A percentile compares a stretch with the other conserved stretches of the same genome.
phyloP scores from a whole-genome alignment of 2,888 invertebrate species.

The Koerneria pararmatus region DNA sequence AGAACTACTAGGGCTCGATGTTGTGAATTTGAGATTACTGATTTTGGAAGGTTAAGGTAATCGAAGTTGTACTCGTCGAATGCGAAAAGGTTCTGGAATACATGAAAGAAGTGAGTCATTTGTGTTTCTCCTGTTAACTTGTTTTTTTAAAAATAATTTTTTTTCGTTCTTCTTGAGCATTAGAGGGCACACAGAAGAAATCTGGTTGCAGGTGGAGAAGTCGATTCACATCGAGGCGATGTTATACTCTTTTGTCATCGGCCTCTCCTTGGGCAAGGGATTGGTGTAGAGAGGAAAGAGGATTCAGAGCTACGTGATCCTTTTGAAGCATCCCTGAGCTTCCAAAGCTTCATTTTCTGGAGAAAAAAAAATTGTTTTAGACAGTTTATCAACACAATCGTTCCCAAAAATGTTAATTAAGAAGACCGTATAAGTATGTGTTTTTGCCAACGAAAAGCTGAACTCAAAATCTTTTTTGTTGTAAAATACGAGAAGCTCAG shows the following conservation, averaged over 20 bases:
- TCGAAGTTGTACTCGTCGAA: conserved; percentile 46
- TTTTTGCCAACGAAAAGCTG: too few species aligned
- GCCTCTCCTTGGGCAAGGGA: conserved; percentile 26
- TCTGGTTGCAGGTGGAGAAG: conserved; percentile 23
- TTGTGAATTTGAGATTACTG: neutral
- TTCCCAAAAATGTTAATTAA: too few species aligned
- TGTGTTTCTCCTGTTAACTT: neutral
- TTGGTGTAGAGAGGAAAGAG: too few species aligned
- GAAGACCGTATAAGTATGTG: too few species aligned
- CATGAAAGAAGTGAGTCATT: conserved; percentile 19
- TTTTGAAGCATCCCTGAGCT: too few species aligned
- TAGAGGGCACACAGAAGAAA: neutral
- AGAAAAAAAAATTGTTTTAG: too few species aligned
- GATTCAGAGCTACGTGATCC: too few species aligned
- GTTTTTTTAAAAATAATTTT: neutral
- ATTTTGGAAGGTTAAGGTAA: conserved; percentile 25
- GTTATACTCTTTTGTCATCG: conserved; percentile 38
- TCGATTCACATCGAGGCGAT: conserved; percentile 36
- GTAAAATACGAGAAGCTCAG: too few species aligned
- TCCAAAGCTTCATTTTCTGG: too few species aligned
- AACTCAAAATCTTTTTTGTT: too few species aligned
- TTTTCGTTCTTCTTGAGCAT: neutral
- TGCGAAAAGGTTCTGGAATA: conserved; percentile 30
- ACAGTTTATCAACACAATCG: too few species aligned
- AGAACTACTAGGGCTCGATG: neutral